Percentiles rank a stretch among this genome's conserved stretches.
phyloP scores from a whole-genome alignment of 2,113 vertebrate species.

The pig (Sus scrofa) region DNA sequence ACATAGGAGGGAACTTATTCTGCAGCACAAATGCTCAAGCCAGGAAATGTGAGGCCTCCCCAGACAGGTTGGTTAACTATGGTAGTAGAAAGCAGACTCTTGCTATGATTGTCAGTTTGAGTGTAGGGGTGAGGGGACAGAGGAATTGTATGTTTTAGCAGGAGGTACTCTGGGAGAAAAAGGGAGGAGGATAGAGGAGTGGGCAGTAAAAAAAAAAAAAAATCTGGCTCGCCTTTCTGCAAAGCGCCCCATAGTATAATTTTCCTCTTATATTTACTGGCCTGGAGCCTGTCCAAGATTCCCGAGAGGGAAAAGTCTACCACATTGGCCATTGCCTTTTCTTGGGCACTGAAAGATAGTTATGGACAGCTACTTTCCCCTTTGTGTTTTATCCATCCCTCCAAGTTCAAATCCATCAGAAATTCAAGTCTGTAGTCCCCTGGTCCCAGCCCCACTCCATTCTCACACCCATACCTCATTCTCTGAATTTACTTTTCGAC shows the following conservation, averaged over 20 bases:
- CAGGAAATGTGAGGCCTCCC: background rate
- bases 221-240: background rate
- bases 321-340: background rate
- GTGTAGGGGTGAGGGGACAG: no score
- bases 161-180: background rate
- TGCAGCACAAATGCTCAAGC: background rate
- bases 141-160: background rate
- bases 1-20: background rate
- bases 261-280: background rate
- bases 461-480: background rate
- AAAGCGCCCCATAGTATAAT: background rate
- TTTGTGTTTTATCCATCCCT: background rate
- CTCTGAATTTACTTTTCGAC: background rate
- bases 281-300: background rate
- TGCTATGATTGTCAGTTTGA: background rate
- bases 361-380: background rate
- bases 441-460: background rate
- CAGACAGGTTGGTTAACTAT: background rate
- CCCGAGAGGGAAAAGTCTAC: background rate
- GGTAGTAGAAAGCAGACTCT: background rate
- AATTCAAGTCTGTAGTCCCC: background rate
- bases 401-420: background rate
- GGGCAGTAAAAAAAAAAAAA: background rate
- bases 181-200: background rate
- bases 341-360: background rate